Evolutionary conservation across 64 coral and sea anemone species (phyloP).

Genomic region (Actinia equina): DNA sequence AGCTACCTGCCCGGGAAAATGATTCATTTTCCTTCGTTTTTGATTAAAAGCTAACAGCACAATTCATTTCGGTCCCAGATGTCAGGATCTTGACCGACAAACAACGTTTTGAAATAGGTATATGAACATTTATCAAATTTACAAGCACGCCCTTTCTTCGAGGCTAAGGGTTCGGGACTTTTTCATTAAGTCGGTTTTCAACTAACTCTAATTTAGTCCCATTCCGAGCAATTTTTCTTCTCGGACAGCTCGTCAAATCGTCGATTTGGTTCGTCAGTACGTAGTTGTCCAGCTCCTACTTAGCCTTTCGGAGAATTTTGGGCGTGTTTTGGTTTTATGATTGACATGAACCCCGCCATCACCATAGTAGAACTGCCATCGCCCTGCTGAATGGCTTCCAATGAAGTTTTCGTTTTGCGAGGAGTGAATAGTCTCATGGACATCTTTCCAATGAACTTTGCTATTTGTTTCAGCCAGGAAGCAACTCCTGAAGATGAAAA

Average conservation of each 20-base stretch:
- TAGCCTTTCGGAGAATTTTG: slow-evolving; percentile 39
- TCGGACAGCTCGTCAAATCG: slow-evolving; percentile 35
- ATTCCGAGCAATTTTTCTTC: slow-evolving; percentile 20
- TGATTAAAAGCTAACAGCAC: no score
- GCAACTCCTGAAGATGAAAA: slow-evolving; percentile 21
- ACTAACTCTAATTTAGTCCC: not conserved
- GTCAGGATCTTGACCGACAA: no score
- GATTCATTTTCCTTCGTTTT: no score
- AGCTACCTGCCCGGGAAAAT: no score
- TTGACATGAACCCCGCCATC: not conserved
- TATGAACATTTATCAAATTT: no score
- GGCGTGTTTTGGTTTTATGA: not conserved
- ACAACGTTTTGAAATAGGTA: no score
- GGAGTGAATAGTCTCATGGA: slow-evolving; percentile 13
- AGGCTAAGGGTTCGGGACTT: no score
- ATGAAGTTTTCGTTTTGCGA: slow-evolving; percentile 35
- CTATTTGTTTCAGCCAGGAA: slow-evolving; percentile 6
- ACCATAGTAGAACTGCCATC: slow-evolving; percentile 8
- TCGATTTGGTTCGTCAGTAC: slow-evolving; percentile 37
- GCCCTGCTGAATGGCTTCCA: slow-evolving; percentile 25
- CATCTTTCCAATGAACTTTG: slow-evolving; percentile 36
- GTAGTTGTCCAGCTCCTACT: slow-evolving; percentile 35
- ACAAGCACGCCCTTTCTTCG: no score
- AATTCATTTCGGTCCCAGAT: no score
- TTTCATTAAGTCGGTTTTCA: not conserved